Evolutionary conservation across 2,888 invertebrate species (phyloP).

Genomic region (Allygus modestus): DNA sequence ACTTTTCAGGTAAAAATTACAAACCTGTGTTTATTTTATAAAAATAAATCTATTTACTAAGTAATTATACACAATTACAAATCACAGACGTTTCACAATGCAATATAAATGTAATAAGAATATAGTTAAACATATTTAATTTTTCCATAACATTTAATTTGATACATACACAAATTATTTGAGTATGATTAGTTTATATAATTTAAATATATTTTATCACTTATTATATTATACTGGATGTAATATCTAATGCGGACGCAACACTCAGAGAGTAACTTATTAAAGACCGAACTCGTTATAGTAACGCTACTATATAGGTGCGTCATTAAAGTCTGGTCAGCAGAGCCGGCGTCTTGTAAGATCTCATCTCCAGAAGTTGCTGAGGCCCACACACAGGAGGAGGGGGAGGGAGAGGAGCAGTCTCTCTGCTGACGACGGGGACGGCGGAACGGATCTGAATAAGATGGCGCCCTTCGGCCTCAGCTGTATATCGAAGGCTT

Average conservation of each 20-base stretch:
- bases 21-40: no score
- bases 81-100: not conserved
- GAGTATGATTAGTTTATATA: no score
- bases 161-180: no score
- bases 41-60: not conserved
- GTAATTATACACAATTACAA: not conserved
- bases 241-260: not conserved
- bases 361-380: not conserved
- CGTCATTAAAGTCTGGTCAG: no score
- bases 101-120: not conserved
- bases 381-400: not conserved
- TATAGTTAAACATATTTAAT: no score
- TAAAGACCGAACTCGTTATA: no score
- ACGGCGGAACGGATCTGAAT: constrained; percentile 12
- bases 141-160: no score
- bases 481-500: constrained; percentile 12
- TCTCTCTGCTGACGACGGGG: not conserved
- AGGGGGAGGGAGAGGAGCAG: not conserved
- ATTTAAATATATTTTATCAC: no score
- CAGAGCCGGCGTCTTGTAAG: not conserved
- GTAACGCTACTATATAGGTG: no score
- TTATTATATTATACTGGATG: no score
- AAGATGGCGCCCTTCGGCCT: constrained; percentile 65
- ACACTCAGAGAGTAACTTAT: not conserved
- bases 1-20: no score